Evolutionary conservation across 2,888 invertebrate species (phyloP).

Genomic region (Eueremaeus valkanovi): DNA sequence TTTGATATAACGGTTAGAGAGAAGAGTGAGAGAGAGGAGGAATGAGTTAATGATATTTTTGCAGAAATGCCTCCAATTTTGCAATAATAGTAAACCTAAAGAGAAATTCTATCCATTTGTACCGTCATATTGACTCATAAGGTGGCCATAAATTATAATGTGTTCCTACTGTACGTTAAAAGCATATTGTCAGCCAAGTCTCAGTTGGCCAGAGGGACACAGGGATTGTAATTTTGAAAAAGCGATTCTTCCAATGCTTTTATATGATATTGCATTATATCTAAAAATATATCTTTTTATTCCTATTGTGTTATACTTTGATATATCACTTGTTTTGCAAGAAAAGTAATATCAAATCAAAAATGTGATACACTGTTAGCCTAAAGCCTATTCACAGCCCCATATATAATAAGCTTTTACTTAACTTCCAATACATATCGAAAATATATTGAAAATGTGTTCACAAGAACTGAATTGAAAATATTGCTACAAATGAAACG

Average conservation of each 20-base stretch:
- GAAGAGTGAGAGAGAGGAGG: neutral
- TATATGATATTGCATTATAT: slow-evolving; percentile 11
- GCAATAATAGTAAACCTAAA: slow-evolving; percentile 13
- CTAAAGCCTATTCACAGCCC: slow-evolving; percentile 19
- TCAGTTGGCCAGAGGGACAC: slow-evolving; percentile 28
- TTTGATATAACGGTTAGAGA: slow-evolving; percentile 8
- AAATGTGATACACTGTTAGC: slow-evolving; percentile 25
- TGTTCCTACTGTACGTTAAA: neutral
- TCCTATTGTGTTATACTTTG: slow-evolving; percentile 28
- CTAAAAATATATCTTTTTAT: slow-evolving; percentile 25
- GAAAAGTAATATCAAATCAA: slow-evolving; percentile 2
- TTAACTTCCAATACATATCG: neutral
- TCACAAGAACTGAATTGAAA: neutral
- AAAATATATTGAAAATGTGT: slow-evolving; percentile 2
- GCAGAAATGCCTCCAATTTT: neutral
- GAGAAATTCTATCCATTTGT: slow-evolving; percentile 25
- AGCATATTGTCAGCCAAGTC: slow-evolving; percentile 12
- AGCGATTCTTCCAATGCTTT: slow-evolving; percentile 19
- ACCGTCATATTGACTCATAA: slow-evolving; percentile 23
- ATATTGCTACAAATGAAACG: neutral
- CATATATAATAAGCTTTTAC: neutral
- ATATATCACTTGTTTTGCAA: slow-evolving; percentile 28
- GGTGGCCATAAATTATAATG: slow-evolving; percentile 33
- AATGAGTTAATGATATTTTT: slow-evolving; percentile 7
- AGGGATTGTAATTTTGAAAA: slow-evolving; percentile 34